Conservation (phyloP, 2,113 vertebrate species). For the Chaetorhynchus papuensis region DNA sequence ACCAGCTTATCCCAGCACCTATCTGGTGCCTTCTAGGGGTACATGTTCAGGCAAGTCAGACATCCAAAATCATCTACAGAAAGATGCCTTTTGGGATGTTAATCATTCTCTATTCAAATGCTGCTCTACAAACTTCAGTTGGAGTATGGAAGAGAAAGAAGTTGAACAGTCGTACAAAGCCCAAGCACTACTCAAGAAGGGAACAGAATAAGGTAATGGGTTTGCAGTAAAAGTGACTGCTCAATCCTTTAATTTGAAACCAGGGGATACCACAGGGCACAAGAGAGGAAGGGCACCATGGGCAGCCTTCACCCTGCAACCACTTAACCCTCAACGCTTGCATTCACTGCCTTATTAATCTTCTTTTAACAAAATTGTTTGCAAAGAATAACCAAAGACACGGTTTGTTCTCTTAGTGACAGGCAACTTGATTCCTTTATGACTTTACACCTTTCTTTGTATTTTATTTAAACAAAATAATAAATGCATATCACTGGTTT, state of each 20-base stretch:
- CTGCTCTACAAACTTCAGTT: neutral
- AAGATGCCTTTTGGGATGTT: neutral
- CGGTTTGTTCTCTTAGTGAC: neutral
- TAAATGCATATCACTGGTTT: neutral
- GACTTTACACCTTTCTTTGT: neutral
- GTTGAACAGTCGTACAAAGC: neutral
- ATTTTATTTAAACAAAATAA: neutral
- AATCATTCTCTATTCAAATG: neutral
- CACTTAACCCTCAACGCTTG: neutral
- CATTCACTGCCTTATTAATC: neutral
- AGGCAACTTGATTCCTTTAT: neutral
- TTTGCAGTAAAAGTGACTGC: neutral
- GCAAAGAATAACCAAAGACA: neutral
- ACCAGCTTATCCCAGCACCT: neutral
- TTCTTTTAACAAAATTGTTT: neutral
- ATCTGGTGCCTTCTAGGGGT: neutral
- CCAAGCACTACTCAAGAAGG: neutral
- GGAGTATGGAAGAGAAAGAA: neutral
- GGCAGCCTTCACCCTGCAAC: neutral
- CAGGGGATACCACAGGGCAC: fast-evolving
- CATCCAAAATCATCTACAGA: neutral
- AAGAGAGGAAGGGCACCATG: neutral
- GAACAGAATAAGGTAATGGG: fast-evolving
- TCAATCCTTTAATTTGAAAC: neutral
- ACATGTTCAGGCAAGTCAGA: neutral